A percentile compares a stretch with the other conserved stretches of the same genome.
These are phyloP conservation scores for Actinostola sp. DNA, from an alignment of 92 coral and sea anemone genomes.

Conservation along the genomic window DNA sequence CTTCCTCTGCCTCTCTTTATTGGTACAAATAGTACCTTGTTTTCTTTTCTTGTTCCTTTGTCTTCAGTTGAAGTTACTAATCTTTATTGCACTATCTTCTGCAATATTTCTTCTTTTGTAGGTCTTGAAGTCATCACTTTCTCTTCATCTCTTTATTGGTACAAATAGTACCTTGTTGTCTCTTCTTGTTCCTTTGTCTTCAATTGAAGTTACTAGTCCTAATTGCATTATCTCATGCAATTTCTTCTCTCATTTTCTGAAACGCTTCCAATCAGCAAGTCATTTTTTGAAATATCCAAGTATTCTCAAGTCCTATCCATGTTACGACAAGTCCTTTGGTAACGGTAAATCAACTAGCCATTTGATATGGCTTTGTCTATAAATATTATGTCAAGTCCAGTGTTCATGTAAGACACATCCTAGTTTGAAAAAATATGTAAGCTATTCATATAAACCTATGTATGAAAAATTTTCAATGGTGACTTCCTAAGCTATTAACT, in stretches of 20 bases:
- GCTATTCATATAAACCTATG: conserved; percentile 28
- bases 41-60: not conserved
- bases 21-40: not conserved
- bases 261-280: too few species aligned
- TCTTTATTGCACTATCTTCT: not conserved
- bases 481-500: not conserved
- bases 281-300: conserved; percentile 3
- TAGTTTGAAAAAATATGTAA: conserved; percentile 35
- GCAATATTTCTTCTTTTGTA: conserved; percentile 28
- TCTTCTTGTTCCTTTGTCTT: not conserved
- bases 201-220: not conserved
- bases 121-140: conserved; percentile 35
- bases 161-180: not conserved
- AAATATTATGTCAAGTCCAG: conserved; percentile 15
- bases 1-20: not conserved
- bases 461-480: conserved; percentile 14
- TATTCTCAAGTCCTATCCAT: conserved; percentile 25
- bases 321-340: conserved; percentile 12
- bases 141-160: not conserved
- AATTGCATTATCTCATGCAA: not conserved
- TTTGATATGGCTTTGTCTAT: not conserved
- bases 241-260: too few species aligned
- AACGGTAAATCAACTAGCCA: conserved; percentile 26
- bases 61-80: not conserved
- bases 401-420: conserved; percentile 17